A percentile compares a stretch with the other conserved stretches of the same genome.
These are phyloP conservation scores for Helostoma temminkii DNA, from an alignment of 2,797 vertebrate species.

Conservation along the genomic window DNA sequence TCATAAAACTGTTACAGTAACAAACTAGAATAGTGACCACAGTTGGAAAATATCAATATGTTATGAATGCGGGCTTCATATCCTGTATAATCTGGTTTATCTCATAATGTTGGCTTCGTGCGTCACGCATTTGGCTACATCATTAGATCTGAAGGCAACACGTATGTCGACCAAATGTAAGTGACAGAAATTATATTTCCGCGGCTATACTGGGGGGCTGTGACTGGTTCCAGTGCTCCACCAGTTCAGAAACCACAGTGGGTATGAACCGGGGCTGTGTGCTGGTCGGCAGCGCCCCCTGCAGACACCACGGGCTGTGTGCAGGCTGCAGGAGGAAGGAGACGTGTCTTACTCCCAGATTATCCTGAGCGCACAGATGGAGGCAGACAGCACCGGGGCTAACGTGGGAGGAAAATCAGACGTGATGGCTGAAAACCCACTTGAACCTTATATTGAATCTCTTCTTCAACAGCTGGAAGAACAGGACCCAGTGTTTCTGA, in stretches of 20 bases:
- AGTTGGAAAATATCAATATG: no score
- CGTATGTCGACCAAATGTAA: background rate
- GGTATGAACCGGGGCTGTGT: background rate
- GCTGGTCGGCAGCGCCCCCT: conserved; percentile 55
- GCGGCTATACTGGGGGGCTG: background rate
- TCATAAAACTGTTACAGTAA: no score
- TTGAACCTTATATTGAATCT: conserved; percentile 82
- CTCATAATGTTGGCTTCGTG: no score
- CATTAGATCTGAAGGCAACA: no score
- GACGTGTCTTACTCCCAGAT: conserved; percentile 70
- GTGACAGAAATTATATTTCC: background rate
- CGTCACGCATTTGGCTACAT: no score
- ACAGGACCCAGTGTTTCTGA: conserved; percentile 80
- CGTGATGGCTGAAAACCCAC: conserved; percentile 63
- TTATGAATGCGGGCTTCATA: no score
- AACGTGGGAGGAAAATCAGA: conserved; percentile 54
- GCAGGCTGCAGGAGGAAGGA: conserved; percentile 42
- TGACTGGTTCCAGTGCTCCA: background rate
- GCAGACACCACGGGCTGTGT: background rate
- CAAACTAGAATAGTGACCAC: no score
- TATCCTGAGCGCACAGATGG: conserved; percentile 36
- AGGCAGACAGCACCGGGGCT: conserved; percentile 31
- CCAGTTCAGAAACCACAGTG: background rate
- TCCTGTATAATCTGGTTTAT: no score
- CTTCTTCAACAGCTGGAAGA: conserved; percentile 82